phyloP scores from a whole-genome alignment of 2,113 vertebrate species.

The Mellivora capensis region DNA sequence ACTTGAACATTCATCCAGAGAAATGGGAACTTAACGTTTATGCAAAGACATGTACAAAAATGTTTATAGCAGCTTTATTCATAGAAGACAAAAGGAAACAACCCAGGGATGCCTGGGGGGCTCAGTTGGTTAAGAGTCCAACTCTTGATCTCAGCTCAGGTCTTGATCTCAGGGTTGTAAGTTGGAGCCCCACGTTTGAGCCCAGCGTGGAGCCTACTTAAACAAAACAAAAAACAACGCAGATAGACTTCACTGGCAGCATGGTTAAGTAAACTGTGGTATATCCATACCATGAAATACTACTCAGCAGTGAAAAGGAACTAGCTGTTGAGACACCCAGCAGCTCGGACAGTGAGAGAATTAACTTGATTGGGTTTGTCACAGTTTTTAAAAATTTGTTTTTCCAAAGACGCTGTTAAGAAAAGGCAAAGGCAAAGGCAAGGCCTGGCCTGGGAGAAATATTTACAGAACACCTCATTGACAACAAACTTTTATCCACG shows the following conservation, averaged over 20 bases:
- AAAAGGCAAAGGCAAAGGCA: background rate
- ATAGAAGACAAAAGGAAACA: background rate
- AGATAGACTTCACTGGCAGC: background rate
- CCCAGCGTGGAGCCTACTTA: background rate
- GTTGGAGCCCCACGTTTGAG: background rate
- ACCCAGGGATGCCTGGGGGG: rapidly evolving
- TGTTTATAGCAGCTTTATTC: background rate
- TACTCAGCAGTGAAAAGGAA: background rate
- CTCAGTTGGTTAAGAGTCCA: background rate
- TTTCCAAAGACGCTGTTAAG: background rate
- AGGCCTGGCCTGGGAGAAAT: background rate
- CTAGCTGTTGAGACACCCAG: background rate
- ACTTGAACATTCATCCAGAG: background rate
- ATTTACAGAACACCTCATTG: background rate
- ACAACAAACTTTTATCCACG: background rate
- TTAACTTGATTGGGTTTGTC: background rate
- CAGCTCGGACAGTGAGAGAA: background rate
- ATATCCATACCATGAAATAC: too few species aligned
- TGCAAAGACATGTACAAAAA: background rate
- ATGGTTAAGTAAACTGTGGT: too few species aligned
- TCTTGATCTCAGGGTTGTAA: background rate
- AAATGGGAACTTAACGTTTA: background rate
- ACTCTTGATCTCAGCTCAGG: background rate
- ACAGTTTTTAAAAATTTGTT: background rate
- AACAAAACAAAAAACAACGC: background rate